Evolutionary conservation across 1,140 invertebrate species (phyloP).

Genomic region (Gonioctena quinquepunctata): DNA sequence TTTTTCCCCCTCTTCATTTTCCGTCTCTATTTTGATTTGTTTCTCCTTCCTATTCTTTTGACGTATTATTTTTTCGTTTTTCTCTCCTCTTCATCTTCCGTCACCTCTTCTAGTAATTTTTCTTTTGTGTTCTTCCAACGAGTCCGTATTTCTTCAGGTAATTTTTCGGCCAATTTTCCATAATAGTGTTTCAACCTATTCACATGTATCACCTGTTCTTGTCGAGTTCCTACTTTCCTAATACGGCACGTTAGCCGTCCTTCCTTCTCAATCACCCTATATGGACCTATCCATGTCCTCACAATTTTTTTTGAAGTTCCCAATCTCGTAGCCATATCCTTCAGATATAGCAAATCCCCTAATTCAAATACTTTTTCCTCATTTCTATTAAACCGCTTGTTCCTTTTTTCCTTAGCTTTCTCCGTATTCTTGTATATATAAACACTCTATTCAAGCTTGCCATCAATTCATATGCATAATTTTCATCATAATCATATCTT

Average conservation of each 20-base stretch:
- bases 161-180: neutral
- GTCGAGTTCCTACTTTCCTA: neutral
- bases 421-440: neutral
- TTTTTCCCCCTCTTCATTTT: too few relatives aligned
- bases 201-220: neutral
- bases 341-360: conserved; percentile 4
- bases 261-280: neutral
- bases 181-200: neutral
- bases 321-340: neutral
- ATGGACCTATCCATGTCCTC: neutral
- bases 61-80: too few relatives aligned
- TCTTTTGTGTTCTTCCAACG: neutral
- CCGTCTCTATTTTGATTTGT: neutral
- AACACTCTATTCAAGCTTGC: too few relatives aligned
- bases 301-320: neutral
- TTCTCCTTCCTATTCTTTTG: neutral
- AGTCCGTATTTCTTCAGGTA: neutral
- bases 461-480: too few relatives aligned
- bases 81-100: neutral
- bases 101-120: neutral
- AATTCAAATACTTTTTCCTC: neutral
- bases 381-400: neutral
- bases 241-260: neutral
- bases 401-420: neutral
- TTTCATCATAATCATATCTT: too few relatives aligned